A percentile compares a stretch with the other conserved stretches of the same genome.
phyloP scores from a whole-genome alignment of 2,797 vertebrate genomes.

The Megaceryle alcyon region DNA sequence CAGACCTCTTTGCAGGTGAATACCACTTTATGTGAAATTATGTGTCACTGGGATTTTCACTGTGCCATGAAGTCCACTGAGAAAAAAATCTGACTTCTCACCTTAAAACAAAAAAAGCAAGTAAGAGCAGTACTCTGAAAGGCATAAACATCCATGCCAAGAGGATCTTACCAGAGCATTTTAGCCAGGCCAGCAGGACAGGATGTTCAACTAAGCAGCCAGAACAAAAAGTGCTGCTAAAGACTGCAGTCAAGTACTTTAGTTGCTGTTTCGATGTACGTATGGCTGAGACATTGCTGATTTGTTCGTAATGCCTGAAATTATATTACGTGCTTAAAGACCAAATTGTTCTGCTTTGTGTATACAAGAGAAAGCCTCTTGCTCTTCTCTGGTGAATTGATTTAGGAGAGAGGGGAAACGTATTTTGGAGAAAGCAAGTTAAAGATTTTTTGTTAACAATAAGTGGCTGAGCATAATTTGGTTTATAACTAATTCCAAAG shows the following conservation, averaged over 20 bases:
- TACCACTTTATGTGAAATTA: not conserved
- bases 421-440: slow-evolving; percentile 19
- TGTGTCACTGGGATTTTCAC: not conserved
- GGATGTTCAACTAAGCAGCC: not conserved
- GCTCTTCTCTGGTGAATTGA: not conserved
- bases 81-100: not conserved
- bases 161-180: not conserved
- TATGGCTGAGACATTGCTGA: not conserved
- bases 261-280: not conserved
- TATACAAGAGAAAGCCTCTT: not conserved
- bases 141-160: not conserved
- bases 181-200: not conserved
- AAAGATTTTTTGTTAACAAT: slow-evolving; percentile 30
- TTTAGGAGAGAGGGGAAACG: not conserved
- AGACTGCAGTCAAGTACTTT: not conserved
- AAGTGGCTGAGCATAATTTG: slow-evolving; percentile 12
- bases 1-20: not conserved
- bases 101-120: not conserved
- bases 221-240: not conserved
- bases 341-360: not conserved
- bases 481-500: slow-evolving; percentile 35
- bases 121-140: not conserved
- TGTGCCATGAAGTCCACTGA: not conserved
- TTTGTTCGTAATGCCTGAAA: not conserved
- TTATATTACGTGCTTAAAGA: not conserved